These are phyloP conservation scores for Mirza zaza DNA, from an alignment of 2,113 vertebrate genomes.

Conservation along the genomic window DNA sequence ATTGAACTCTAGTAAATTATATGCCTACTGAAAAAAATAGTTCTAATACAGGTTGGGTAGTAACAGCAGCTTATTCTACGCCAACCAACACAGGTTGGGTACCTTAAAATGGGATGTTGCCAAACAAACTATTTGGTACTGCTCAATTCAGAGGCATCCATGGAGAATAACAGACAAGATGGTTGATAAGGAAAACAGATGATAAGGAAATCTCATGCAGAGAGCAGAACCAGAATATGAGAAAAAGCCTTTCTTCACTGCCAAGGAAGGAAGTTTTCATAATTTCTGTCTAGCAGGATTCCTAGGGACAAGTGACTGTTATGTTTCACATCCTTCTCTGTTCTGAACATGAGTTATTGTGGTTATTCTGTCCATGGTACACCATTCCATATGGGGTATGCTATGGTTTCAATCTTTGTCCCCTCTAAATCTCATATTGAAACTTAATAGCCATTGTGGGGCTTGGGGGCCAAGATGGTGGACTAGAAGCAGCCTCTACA, in stretches of 20 bases:
- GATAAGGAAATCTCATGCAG: neutral
- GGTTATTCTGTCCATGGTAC: neutral
- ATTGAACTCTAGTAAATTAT: slow-evolving; percentile 13
- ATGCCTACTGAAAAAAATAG: neutral
- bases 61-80: neutral
- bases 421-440: neutral
- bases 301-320: neutral
- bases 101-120: neutral
- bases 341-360: neutral
- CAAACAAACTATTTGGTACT: neutral
- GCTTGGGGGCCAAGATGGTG: too few relatives aligned
- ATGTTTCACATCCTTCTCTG: neutral
- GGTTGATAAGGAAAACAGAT: neutral
- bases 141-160: neutral
- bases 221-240: neutral
- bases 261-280: neutral
- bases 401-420: neutral
- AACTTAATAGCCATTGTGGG: neutral
- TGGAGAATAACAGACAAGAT: neutral
- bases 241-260: neutral
- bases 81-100: neutral
- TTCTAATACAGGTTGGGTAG: neutral
- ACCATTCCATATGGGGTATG: neutral
- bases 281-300: neutral
- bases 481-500: too few relatives aligned